Conservation (phyloP, 2,797 vertebrate genomes). For the Oreonectes daqikongensis region DNA sequence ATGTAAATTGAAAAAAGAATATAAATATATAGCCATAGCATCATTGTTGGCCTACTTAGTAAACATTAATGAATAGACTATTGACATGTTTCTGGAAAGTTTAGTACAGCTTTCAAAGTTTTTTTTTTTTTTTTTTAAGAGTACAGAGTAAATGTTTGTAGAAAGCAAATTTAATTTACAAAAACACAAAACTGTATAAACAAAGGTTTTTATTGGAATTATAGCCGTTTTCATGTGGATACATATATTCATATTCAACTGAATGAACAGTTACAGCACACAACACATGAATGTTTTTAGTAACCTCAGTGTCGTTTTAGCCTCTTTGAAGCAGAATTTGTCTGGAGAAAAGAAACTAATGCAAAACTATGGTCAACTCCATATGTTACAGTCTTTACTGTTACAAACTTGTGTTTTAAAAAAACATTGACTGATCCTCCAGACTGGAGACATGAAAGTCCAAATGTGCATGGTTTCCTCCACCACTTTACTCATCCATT, state of each 20-base stretch:
- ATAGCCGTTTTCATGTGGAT: neutral
- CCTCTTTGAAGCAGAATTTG: neutral
- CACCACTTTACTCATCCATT: slow-evolving; percentile 77
- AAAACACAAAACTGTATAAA: too few relatives aligned
- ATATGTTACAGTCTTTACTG: neutral
- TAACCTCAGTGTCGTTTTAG: neutral
- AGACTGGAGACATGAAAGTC: neutral
- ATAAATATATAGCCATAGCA: too few relatives aligned
- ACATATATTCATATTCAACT: neutral
- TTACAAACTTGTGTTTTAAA: neutral
- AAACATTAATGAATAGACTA: too few relatives aligned
- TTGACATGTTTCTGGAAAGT: too few relatives aligned
- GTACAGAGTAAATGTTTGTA: too few relatives aligned
- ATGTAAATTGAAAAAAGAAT: too few relatives aligned
- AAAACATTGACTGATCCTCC: neutral
- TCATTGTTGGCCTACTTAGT: too few relatives aligned
- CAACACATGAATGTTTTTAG: neutral
- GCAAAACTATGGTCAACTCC: neutral
- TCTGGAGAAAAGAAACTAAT: neutral
- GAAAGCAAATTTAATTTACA: too few relatives aligned
- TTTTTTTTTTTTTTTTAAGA: too few relatives aligned
- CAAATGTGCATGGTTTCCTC: neutral
- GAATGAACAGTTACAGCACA: neutral
- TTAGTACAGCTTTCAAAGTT: too few relatives aligned
- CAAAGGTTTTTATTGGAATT: neutral